Evolutionary conservation across 2,113 vertebrate species (phyloP), one percentile per base, ranked within the genome.

Genomic region (Atlantisia rogersi): DNA sequence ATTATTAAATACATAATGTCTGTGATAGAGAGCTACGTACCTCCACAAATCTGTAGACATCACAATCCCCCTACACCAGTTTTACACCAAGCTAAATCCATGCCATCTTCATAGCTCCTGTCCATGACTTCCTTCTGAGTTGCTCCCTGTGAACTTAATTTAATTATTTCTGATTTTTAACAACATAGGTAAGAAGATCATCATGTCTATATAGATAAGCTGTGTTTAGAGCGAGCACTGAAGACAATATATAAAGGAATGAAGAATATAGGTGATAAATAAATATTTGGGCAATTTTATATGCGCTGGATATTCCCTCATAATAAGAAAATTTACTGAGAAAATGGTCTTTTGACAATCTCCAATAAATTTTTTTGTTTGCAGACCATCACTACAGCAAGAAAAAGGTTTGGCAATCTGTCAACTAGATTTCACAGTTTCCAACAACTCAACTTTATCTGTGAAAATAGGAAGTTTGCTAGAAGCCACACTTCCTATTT

Each of bases 401-500:
- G 62, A 86, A 83, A 84, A 76, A 52, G 3, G 46, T 86, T 86
- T 92, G 74, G 76, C 77, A 86, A 88, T 60, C 60, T 83, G 25
- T 74, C 46, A 19, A 44, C 53, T 76, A 69, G 82, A 88, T 97
- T 96, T 95, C 95, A 84, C 82, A 87, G 92, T 81, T 70, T 75
- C 65, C 73, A 65, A 15, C 63, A 74, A 37, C 62, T 79, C 68
- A 68, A 67, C 32, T 83, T 91, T 82, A 39, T 78, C 48, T 0
- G 0, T 65, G 69, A 75, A 94, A 94, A 84, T 15, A 92, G 92
- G 91, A 97, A 96, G 94, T 82, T 50, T 13, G 40, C 31, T 68
- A 29, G 22, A 84, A 91, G 65, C 37, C 88, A 86, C 83, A 42
- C 56, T 95, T 95, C 92, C 94, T 64, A 60, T 94, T 95, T 82